Evolutionary conservation across 2,888 invertebrate genomes (phyloP).

Genomic region (Morpho deidamia): DNA sequence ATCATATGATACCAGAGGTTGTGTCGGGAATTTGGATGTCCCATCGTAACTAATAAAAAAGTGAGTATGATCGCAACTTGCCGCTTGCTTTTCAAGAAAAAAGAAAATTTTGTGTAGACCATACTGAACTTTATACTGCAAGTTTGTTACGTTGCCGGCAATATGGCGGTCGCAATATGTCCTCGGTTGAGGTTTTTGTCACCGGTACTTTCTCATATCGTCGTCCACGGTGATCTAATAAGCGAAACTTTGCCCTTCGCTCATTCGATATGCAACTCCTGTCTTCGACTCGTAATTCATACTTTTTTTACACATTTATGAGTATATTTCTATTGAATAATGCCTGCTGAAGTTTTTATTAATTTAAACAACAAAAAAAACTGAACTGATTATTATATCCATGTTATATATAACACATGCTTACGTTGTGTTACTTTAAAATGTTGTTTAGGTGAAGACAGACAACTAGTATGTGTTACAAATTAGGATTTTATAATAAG

Average conservation of each 20-base stretch:
- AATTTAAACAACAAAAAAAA: too few species aligned
- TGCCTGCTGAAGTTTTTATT: neutral
- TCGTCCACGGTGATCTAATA: constrained; percentile 66
- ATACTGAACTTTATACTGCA: constrained; percentile 55
- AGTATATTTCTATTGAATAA: constrained; percentile 10
- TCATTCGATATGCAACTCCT: constrained; percentile 70
- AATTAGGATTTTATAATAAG: too few species aligned
- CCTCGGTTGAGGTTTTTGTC: constrained; percentile 64
- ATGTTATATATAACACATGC: too few species aligned
- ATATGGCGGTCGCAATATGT: constrained; percentile 69
- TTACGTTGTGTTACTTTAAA: too few species aligned
- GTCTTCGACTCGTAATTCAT: constrained; percentile 58
- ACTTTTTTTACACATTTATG: constrained; percentile 18
- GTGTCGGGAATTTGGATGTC: constrained; percentile 28
- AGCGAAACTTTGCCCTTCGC: constrained; percentile 64
- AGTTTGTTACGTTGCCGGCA: constrained; percentile 58
- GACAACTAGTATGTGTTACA: too few species aligned
- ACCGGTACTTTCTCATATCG: constrained; percentile 67
- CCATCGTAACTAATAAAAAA: constrained; percentile 44
- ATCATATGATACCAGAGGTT: constrained; percentile 28
- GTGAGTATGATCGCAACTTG: constrained; percentile 40
- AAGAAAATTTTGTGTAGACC: constrained; percentile 54
- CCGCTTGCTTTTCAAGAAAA: constrained; percentile 39
- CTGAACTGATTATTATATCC: too few species aligned
- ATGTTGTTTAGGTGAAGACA: too few species aligned